A percentile compares a stretch with the other conserved stretches of the same genome.
Evolutionary conservation across 2,888 invertebrate species (phyloP).

Genomic region (Heteromyza rotundicornis): DNA sequence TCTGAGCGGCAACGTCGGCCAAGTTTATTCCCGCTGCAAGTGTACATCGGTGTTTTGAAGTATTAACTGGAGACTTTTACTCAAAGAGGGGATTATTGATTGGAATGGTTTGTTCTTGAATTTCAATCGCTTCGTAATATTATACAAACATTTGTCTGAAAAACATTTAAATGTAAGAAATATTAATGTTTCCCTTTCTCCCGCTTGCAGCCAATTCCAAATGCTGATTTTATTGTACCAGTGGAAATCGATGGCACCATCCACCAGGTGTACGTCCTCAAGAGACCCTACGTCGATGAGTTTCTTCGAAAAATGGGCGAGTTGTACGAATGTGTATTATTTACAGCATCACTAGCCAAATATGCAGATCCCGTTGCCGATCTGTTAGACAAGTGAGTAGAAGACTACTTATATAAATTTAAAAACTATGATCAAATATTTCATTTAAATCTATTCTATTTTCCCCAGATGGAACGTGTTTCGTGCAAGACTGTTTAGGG

Average conservation of each 20-base stretch:
- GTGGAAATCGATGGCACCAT: conserved; percentile 99
- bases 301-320: conserved; percentile 98
- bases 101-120: no score
- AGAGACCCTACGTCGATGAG: conserved; percentile 99
- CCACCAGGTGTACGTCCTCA: conserved; percentile 98
- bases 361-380: conserved; percentile 99
- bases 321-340: conserved; percentile 98
- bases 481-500: conserved; percentile 94
- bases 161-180: no score
- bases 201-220: conserved; percentile 89
- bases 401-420: neutral
- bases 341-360: conserved; percentile 98
- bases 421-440: neutral
- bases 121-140: no score
- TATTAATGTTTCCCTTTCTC: no score
- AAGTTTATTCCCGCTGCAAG: no score
- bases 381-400: conserved; percentile 79
- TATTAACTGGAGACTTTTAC: no score
- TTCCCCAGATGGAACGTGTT: conserved; percentile 88
- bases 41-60: no score
- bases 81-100: no score
- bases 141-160: no score
- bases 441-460: neutral
- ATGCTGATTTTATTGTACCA: conserved; percentile 99
- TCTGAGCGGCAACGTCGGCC: no score